These are phyloP conservation scores for Odocoileus virginianus DNA, from an alignment of 2,113 vertebrate genomes.

Conservation along the genomic window DNA sequence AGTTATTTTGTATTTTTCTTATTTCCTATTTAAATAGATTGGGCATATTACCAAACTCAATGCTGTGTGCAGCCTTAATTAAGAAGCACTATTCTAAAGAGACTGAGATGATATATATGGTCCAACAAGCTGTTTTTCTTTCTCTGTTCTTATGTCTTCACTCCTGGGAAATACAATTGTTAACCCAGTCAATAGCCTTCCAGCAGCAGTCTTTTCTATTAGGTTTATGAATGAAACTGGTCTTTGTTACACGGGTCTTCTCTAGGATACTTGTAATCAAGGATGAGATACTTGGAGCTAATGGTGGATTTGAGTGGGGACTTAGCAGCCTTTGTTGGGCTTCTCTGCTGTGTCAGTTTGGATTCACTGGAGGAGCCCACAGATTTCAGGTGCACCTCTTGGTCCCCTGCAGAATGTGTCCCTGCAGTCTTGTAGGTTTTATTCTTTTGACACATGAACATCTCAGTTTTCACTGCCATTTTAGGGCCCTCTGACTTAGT, in stretches of 20 bases:
- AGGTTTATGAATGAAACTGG: not conserved
- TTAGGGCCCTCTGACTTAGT: not conserved
- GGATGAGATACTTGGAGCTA: not conserved
- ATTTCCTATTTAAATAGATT: not conserved
- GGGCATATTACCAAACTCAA: not conserved
- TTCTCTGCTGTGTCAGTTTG: not conserved
- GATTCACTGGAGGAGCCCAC: not conserved
- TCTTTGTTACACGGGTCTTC: not conserved
- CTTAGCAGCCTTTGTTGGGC: not conserved
- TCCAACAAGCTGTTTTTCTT: not conserved
- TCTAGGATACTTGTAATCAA: not conserved
- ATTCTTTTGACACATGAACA: not conserved
- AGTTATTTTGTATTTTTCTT: not conserved
- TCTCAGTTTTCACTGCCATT: not conserved
- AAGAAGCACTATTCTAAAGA: not conserved
- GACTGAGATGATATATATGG: not conserved
- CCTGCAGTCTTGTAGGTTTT: not conserved
- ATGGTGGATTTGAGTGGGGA: not conserved
- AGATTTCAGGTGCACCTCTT: not conserved
- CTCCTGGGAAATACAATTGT: not conserved
- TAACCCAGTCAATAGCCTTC: not conserved
- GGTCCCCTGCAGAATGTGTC: not conserved
- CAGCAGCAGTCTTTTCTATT: not conserved
- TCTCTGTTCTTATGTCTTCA: not conserved
- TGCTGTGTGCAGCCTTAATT: not conserved